These are phyloP conservation scores for Drosophila elegans DNA, from an alignment of 1,140 invertebrate species.

Conservation along the genomic window DNA sequence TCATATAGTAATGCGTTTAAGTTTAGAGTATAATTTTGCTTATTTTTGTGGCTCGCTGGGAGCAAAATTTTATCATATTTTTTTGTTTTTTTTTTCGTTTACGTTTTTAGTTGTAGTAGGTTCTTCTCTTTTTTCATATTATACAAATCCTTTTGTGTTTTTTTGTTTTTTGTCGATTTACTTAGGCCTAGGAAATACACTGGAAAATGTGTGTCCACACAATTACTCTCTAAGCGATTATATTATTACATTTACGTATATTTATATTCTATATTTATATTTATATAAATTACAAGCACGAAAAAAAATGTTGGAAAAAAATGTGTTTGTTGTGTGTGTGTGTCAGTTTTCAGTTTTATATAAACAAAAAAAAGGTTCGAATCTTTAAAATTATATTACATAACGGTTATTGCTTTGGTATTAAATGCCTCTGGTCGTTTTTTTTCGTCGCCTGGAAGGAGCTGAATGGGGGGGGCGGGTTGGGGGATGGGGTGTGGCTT, in stretches of 20 bases:
- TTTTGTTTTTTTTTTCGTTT: slow-evolving; percentile 11
- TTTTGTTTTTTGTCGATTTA: background rate
- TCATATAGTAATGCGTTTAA: slow-evolving; percentile 29
- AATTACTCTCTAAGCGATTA: slow-evolving; percentile 26
- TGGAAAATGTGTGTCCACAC: slow-evolving; percentile 71
- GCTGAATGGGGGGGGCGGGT: slow-evolving; percentile 12
- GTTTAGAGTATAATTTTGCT: slow-evolving; percentile 58
- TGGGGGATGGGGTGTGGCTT: background rate
- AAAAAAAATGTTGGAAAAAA: slow-evolving; percentile 51
- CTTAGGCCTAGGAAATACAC: slow-evolving; percentile 73
- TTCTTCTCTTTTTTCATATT: slow-evolving; percentile 12
- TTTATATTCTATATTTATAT: slow-evolving; percentile 20
- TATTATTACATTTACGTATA: slow-evolving; percentile 20
- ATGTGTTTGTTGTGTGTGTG: background rate
- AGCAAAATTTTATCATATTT: slow-evolving; percentile 32
- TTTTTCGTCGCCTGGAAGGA: slow-evolving; percentile 59
- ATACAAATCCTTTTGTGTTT: slow-evolving; percentile 43
- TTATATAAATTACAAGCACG: slow-evolving; percentile 46
- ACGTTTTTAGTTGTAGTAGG: slow-evolving; percentile 21
- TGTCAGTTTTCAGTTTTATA: slow-evolving; percentile 3
- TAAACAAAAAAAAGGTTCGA: slow-evolving; percentile 21
- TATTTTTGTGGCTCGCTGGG: slow-evolving; percentile 53
- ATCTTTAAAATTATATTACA: slow-evolving; percentile 80
- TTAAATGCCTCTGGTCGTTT: slow-evolving; percentile 82
- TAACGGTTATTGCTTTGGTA: slow-evolving; percentile 83